Base-by-base conservation (phyloP, 2,113 vertebrate species). In the Psilopsiagon aymara region DNA sequence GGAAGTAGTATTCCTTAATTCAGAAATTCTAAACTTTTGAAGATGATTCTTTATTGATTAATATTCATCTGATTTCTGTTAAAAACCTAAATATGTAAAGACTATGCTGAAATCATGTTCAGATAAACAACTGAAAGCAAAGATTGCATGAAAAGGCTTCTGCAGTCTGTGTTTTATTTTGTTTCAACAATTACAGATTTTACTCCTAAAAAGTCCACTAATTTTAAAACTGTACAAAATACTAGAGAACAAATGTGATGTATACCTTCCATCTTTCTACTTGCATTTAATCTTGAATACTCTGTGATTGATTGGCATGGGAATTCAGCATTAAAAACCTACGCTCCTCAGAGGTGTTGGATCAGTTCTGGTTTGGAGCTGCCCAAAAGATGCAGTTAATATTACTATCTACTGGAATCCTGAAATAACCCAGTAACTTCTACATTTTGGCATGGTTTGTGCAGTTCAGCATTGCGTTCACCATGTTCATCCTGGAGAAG, bases 1-100 rank as follows among this genome's bases (percentile, higher is more conserved):
- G 41, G 78, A 94, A 88, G 59, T 12, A 68, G n/a, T 83, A 75
- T 82, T 90, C 28, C 46, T 86, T 92, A 91, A 81, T 81, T 88
- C 75, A 49, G 4, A 4, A 81, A 96, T 92, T 74, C 17, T 7
- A 62, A 60, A 28, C 19, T 35, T 84, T 70, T 33, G 18, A 35
- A 70, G 73, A 60, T 94, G 7, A 70, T 88, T 88, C 43, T 83
- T 64, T 88, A 64, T 60, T 94, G 59, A 79, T 10, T 85, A 94
- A 76, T 81, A 53, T 18, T 25, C 84, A 19, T 25, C 21, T 76
- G 21, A 35, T 20, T 57, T 66, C 67, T 67, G 44, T 27, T 93
- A 88, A 82, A 55, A 69, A 91, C 52, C 20, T 49, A 88, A 83
- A 51, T 57, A 43, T 62, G 7, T 76, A 35, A 92, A 91, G 94